Evolutionary conservation across 2,888 invertebrate species (phyloP).

Genomic region (Drosophila kuntzei): DNA sequence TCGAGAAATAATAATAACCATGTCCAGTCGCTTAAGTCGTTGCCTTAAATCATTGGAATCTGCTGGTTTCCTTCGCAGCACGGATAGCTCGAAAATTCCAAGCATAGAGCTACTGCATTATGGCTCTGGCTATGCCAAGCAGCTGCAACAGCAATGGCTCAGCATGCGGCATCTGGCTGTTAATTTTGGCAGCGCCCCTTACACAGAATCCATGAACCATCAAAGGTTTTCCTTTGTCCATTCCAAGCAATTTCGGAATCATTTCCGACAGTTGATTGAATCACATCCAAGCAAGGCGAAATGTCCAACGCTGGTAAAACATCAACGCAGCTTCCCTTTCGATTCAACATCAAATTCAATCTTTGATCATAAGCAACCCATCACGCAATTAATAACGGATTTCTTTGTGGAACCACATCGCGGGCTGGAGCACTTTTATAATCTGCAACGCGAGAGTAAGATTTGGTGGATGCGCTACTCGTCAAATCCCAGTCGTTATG

Average conservation of each 20-base stretch:
- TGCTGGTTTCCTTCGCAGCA: constrained; percentile 49
- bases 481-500: constrained; percentile 90
- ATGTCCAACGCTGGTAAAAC: constrained; percentile 75
- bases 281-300: constrained; percentile 65
- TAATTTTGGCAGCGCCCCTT: constrained; percentile 30
- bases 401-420: constrained; percentile 75
- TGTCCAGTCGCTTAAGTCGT: constrained; percentile 56
- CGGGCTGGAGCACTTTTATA: constrained; percentile 89
- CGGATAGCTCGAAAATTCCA: constrained; percentile 22
- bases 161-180: constrained; percentile 54
- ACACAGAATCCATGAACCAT: not conserved
- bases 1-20: constrained; percentile 35
- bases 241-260: constrained; percentile 80
- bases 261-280: constrained; percentile 58
- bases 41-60: constrained; percentile 62
- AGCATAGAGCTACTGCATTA: constrained; percentile 55
- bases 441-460: constrained; percentile 91
- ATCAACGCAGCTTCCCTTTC: constrained; percentile 22
- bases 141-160: constrained; percentile 70
- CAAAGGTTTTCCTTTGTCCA: constrained; percentile 60
- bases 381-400: constrained; percentile 70
- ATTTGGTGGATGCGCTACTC: constrained; percentile 95
- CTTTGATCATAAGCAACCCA: constrained; percentile 29
- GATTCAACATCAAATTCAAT: constrained; percentile 13
- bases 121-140: constrained; percentile 64